Conservation (phyloP, 2,888 invertebrate species). For the Tortrix viridana region DNA sequence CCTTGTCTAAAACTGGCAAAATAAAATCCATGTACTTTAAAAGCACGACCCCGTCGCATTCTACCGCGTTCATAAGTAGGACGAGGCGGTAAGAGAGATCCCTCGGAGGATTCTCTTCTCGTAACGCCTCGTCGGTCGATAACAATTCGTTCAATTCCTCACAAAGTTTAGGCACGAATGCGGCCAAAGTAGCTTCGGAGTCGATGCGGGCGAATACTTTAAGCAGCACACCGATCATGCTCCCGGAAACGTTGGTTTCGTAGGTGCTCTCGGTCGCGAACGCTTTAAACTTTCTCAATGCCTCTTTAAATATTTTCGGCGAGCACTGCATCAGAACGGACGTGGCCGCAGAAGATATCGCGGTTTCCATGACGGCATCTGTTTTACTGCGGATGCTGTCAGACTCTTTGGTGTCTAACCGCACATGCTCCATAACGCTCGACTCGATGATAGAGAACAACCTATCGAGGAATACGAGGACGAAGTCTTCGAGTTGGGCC, state of each 20-base stretch:
- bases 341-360: conserved; percentile 87
- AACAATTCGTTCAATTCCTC: conserved; percentile 86
- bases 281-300: conserved; percentile 89
- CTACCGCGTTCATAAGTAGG: conserved; percentile 88
- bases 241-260: conserved; percentile 93
- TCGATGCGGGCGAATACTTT: conserved; percentile 87
- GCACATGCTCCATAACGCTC: conserved; percentile 87
- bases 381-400: conserved; percentile 86
- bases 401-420: conserved; percentile 85
- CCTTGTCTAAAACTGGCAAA: conserved; percentile 87
- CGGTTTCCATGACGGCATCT: conserved; percentile 89
- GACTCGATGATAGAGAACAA: conserved; percentile 89
- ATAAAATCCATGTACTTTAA: conserved; percentile 87
- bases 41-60: conserved; percentile 86
- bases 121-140: conserved; percentile 86
- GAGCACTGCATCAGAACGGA: conserved; percentile 90
- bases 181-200: conserved; percentile 87
- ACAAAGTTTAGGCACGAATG: conserved; percentile 89
- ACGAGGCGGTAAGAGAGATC: conserved; percentile 91
- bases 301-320: conserved; percentile 85
- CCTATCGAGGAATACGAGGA: conserved; percentile 92
- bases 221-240: conserved; percentile 89
- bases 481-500: conserved; percentile 94
- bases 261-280: conserved; percentile 91
- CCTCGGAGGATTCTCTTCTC: conserved; percentile 91